Evolutionary conservation across 2,797 vertebrate genomes (phyloP).

Genomic region (Esox lucius): DNA sequence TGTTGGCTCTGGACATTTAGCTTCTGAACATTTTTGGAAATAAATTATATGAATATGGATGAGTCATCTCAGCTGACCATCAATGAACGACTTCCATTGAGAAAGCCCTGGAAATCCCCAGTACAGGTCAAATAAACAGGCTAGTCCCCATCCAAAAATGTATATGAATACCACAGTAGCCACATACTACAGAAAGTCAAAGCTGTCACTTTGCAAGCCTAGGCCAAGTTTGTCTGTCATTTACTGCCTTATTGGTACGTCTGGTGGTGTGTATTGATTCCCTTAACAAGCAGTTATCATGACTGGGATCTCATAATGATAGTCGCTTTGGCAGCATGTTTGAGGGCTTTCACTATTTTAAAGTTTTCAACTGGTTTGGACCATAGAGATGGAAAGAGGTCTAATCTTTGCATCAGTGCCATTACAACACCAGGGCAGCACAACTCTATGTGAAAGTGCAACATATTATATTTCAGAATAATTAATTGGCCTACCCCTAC

Average conservation of each 20-base stretch:
- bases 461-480: too few relatives aligned
- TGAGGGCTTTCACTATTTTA: too few relatives aligned
- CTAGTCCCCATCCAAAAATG: slow-evolving; percentile 46
- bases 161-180: slow-evolving; percentile 31
- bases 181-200: slow-evolving; percentile 8
- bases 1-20: not conserved
- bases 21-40: not conserved
- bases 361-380: too few relatives aligned
- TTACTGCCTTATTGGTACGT: not conserved
- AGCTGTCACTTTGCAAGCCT: not conserved
- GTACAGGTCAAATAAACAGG: too few relatives aligned
- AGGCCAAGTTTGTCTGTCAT: slow-evolving; percentile 3
- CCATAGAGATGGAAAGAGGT: too few relatives aligned
- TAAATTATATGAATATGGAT: too few relatives aligned
- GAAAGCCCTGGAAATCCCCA: slow-evolving; percentile 31
- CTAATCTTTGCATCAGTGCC: too few relatives aligned
- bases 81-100: slow-evolving; percentile 4
- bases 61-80: too few relatives aligned
- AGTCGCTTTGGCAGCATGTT: not conserved
- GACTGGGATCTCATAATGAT: slow-evolving; percentile 7
- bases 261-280: slow-evolving; percentile 26
- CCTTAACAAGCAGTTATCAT: slow-evolving; percentile 17
- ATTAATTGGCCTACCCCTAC: too few relatives aligned
- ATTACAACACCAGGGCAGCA: too few relatives aligned
- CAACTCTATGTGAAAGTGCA: too few relatives aligned